Evolutionary conservation across 2,113 vertebrate genomes (phyloP).

Genomic region (Sialia sialis): DNA sequence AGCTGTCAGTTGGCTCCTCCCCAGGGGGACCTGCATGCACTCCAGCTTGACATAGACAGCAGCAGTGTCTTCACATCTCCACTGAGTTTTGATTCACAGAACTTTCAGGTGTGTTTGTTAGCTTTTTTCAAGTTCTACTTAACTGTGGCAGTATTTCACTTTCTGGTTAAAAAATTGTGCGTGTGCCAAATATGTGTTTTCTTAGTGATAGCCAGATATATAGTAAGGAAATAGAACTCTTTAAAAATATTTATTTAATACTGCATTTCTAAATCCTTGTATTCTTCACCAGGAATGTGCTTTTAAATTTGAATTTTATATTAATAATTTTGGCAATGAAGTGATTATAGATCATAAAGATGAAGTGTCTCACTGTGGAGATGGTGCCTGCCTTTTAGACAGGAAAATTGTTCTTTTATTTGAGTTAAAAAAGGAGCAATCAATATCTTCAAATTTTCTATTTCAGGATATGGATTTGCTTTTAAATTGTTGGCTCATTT

Average conservation of each 20-base stretch:
- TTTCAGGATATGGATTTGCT: slow-evolving; percentile 42
- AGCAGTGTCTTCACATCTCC: not conserved
- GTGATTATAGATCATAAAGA: not conserved
- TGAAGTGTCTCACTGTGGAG: not conserved
- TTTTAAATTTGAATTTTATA: slow-evolving; percentile 11
- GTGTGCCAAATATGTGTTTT: not conserved
- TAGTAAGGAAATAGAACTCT: not conserved
- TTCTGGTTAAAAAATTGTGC: not conserved
- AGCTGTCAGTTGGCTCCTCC: not conserved
- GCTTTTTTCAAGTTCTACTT: not conserved
- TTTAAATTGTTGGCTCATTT: slow-evolving; percentile 37
- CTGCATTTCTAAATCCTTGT: not conserved
- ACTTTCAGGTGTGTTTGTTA: not conserved
- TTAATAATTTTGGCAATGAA: not conserved
- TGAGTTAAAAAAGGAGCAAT: not conserved
- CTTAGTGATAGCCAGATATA: not conserved
- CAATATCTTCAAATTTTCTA: slow-evolving; percentile 35
- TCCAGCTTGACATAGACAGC: not conserved
- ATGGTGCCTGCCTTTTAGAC: not conserved
- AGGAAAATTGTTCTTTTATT: slow-evolving; percentile 32
- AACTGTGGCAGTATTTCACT: not conserved
- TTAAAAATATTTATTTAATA: not conserved
- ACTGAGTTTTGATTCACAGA: not conserved
- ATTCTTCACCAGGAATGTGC: not conserved
- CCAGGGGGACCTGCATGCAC: not conserved